A percentile compares a stretch with the other conserved stretches of the same genome.
Evolutionary conservation across 2,888 invertebrate genomes (phyloP).

Genomic region (Theretra japonica): DNA sequence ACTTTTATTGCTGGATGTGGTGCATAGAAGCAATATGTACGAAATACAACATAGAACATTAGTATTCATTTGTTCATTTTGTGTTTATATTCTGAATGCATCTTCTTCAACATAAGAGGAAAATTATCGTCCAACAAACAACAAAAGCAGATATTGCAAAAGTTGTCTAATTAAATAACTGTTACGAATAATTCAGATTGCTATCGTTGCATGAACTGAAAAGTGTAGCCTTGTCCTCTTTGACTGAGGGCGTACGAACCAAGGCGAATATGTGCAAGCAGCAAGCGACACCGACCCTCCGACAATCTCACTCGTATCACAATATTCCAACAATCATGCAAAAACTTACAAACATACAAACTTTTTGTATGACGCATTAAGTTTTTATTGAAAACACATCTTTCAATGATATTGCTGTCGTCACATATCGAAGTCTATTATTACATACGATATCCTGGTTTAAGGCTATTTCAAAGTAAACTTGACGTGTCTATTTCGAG

Average conservation of each 20-base stretch:
- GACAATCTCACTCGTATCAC: constrained; percentile 51
- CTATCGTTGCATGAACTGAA: constrained; percentile 67
- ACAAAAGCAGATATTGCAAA: constrained; percentile 10
- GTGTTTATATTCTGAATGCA: background rate
- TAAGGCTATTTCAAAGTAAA: background rate
- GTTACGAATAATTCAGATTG: constrained; percentile 62
- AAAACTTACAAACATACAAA: background rate
- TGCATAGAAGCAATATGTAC: too few species aligned
- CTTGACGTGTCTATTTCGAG: constrained; percentile 4
- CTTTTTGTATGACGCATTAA: background rate
- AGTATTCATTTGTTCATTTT: background rate
- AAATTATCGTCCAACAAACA: background rate
- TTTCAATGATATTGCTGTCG: background rate
- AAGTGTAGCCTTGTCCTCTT: constrained; percentile 72
- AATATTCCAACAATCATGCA: constrained; percentile 27
- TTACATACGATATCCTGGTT: background rate
- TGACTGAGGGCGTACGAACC: constrained; percentile 66
- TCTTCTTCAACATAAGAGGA: background rate
- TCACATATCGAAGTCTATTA: background rate
- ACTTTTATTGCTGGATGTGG: too few species aligned
- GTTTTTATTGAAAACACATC: background rate
- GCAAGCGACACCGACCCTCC: constrained; percentile 50
- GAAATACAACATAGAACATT: too few species aligned
- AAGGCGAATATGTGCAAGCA: constrained; percentile 63
- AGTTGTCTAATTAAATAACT: constrained; percentile 52